A percentile compares a stretch with the other conserved stretches of the same genome.
These are phyloP conservation scores for Eulithis prunata DNA, from an alignment of 2,888 invertebrate species.

Conservation along the genomic window DNA sequence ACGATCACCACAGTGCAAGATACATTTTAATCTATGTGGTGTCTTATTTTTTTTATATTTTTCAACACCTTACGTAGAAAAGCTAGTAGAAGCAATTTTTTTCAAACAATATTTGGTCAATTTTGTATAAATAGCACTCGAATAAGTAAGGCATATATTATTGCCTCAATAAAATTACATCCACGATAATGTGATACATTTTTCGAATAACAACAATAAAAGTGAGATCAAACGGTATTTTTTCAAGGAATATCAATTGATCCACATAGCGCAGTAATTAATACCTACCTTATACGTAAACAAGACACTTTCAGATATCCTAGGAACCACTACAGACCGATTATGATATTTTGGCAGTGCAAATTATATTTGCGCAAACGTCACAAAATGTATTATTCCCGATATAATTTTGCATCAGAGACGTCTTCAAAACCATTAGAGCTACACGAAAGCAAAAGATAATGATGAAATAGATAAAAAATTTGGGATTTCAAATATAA, in stretches of 20 bases:
- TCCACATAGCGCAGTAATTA: constrained; percentile 38
- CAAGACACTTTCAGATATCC: constrained; percentile 36
- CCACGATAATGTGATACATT: constrained; percentile 41
- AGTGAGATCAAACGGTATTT: constrained; percentile 75
- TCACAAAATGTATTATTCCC: constrained; percentile 16
- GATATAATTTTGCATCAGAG: constrained; percentile 16
- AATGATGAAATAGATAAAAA: constrained; percentile 13
- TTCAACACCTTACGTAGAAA: constrained; percentile 68
- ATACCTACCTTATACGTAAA: constrained; percentile 37
- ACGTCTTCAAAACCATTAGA: constrained; percentile 9
- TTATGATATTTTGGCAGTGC: constrained; percentile 43
- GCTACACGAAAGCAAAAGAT: constrained; percentile 6
- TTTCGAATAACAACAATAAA: constrained; percentile 62
- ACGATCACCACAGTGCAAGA: constrained; percentile 62
- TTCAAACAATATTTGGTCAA: constrained; percentile 71
- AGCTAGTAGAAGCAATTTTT: constrained; percentile 62
- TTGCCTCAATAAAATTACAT: constrained; percentile 66
- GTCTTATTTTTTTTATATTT: constrained; percentile 53
- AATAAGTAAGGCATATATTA: constrained; percentile 66
- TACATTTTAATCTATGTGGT: constrained; percentile 45
- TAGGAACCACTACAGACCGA: constrained; percentile 26
- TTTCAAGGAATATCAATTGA: constrained; percentile 57
- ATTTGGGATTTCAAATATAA: constrained; percentile 35
- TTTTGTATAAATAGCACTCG: constrained; percentile 63
- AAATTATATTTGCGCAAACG: constrained; percentile 43